phyloP scores from a whole-genome alignment of 2,888 invertebrate genomes.

The Dicranocentrus wangi region DNA sequence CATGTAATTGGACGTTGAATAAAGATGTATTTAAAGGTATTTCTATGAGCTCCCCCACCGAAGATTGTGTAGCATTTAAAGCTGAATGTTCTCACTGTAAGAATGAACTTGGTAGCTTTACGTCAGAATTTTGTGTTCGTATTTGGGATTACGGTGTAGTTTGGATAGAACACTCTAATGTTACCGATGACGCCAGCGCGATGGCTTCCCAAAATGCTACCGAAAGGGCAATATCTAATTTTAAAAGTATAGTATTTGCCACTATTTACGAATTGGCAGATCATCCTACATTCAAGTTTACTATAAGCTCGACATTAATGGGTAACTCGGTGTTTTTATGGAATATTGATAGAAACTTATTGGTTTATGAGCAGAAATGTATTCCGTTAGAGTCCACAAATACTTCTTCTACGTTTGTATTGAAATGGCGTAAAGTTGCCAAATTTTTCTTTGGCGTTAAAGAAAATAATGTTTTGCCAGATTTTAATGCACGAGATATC shows the following conservation, averaged over 20 bases:
- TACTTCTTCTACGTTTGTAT: not conserved
- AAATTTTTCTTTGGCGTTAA: slow-evolving; percentile 67
- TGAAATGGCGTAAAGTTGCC: slow-evolving; percentile 61
- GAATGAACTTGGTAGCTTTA: slow-evolving; percentile 64
- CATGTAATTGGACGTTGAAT: slow-evolving; percentile 78
- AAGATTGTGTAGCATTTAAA: slow-evolving; percentile 3
- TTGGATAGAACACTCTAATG: slow-evolving; percentile 42
- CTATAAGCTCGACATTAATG: slow-evolving; percentile 53
- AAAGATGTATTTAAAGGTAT: slow-evolving; percentile 76
- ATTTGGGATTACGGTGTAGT: slow-evolving; percentile 70
- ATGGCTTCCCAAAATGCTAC: not conserved
- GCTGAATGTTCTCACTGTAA: slow-evolving; percentile 66
- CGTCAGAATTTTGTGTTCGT: slow-evolving; percentile 59
- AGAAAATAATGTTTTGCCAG: slow-evolving; percentile 31
- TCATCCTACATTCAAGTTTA: slow-evolving; percentile 66
- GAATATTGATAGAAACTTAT: slow-evolving; percentile 69
- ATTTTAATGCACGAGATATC: slow-evolving; percentile 53
- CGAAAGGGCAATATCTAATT: slow-evolving; percentile 54
- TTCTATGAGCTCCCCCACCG: slow-evolving; percentile 74
- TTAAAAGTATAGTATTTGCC: slow-evolving; percentile 69
- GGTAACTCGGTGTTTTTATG: slow-evolving; percentile 67
- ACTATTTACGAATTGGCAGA: slow-evolving; percentile 69
- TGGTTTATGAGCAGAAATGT: slow-evolving; percentile 40
- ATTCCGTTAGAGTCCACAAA: not conserved
- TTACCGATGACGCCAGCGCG: not conserved